Evolutionary conservation across 2,113 vertebrate species (phyloP).

Genomic region (Salvelinus alpinus): DNA sequence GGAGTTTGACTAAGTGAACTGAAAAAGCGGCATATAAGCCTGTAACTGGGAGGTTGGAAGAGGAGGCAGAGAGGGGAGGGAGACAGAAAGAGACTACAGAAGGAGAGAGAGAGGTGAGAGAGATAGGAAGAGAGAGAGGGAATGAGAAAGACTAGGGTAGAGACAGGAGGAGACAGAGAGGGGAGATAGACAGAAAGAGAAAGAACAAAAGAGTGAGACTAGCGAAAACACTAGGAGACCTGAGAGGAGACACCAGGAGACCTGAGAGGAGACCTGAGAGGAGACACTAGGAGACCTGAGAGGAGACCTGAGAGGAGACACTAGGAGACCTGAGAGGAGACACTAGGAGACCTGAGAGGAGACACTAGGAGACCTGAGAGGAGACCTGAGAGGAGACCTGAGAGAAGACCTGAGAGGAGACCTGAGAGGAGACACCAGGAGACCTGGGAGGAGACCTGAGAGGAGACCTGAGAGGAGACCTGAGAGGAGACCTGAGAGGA

Average conservation of each 20-base stretch:
- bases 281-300: too few relatives aligned
- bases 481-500: too few relatives aligned
- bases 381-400: too few relatives aligned
- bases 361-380: not conserved
- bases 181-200: not conserved
- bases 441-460: not conserved
- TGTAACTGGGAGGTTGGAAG: not conserved
- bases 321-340: too few relatives aligned
- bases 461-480: too few relatives aligned
- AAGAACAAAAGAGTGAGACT: not conserved
- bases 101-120: not conserved
- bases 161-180: not conserved
- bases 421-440: too few relatives aligned
- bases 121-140: not conserved
- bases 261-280: conserved; percentile 22
- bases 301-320: too few relatives aligned
- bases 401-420: too few relatives aligned
- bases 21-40: not conserved
- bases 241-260: not conserved
- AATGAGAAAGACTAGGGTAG: too few relatives aligned
- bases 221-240: not conserved
- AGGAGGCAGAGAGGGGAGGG: not conserved
- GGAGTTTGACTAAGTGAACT: not conserved
- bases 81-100: too few relatives aligned
- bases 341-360: conserved; percentile 17